Conservation (phyloP, 2,113 vertebrate species). For the Pterocles burchelli region DNA sequence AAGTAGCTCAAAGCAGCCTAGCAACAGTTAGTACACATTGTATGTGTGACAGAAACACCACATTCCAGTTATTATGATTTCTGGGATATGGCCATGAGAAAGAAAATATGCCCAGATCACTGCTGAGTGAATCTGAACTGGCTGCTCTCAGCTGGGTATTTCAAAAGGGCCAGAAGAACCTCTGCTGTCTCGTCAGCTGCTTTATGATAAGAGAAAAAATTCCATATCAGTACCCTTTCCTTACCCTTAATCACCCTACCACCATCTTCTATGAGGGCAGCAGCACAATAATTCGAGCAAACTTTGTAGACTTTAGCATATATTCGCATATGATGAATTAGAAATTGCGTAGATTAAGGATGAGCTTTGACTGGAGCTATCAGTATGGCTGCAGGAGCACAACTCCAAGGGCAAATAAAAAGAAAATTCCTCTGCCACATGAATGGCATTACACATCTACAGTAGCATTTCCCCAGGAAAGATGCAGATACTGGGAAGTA, state of each 20-base stretch:
- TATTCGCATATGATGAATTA: conserved; percentile 4
- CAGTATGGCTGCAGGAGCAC: not conserved
- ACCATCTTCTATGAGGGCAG: not conserved
- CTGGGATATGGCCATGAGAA: not conserved
- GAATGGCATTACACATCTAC: not conserved
- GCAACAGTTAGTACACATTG: not conserved
- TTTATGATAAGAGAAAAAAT: not conserved
- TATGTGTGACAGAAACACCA: not conserved
- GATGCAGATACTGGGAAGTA: not conserved
- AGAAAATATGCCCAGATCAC: not conserved
- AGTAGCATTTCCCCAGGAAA: not conserved
- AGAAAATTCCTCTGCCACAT: not conserved
- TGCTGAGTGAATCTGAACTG: not conserved
- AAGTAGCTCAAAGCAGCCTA: conserved; percentile 7
- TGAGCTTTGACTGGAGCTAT: not conserved
- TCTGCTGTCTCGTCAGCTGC: not conserved
- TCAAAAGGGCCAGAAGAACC: not conserved
- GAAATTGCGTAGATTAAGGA: not conserved
- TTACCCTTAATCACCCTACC: not conserved
- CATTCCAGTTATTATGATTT: conserved; percentile 5
- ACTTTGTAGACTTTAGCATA: not conserved
- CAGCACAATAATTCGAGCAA: not conserved
- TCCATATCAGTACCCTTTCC: not conserved
- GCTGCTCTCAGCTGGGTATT: not conserved
- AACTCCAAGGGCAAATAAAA: not conserved